Base-by-base conservation (phyloP, 23 tunicate genomes). In the Clavelina lepadiformis region DNA sequence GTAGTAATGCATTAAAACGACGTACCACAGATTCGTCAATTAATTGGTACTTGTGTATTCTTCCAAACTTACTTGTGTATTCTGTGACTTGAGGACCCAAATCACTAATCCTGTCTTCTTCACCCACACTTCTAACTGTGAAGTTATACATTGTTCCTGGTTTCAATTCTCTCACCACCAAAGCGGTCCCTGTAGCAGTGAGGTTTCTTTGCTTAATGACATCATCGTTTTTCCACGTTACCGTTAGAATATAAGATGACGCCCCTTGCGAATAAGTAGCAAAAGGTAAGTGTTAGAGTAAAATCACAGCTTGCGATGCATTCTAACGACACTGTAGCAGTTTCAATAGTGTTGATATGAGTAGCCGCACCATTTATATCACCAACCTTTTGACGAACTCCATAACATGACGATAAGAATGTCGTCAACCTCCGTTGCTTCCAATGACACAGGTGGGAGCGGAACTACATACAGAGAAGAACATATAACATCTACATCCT, bases 11-110 rank as follows among this genome's bases (percentile, higher is more conserved):
- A n/a, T n/a, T n/a, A n/a, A n/a, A n/a, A n/a, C n/a, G n/a, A n/a
- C n/a, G n/a, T n/a, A n/a, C n/a, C n/a, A n/a, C n/a, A n/a, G n/a
- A n/a, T n/a, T n/a, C n/a, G n/a, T n/a, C n/a, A n/a, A n/a, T n/a
- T n/a, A n/a, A n/a, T n/a, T n/a, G n/a, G n/a, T n/a, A n/a, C n/a
- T n/a, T n/a, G n/a, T n/a, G n/a, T n/a, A n/a, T n/a, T n/a, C n/a
- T n/a, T n/a, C n/a, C n/a, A 49, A 28, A 69, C 92, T 78, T 46
- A 86, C 95, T 46, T 28, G 95, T 86, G 31, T 51, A 49, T 65
- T 64, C 95, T 58, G 23, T 25, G 20, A 61, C 45, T 2, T 26
- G 56, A 7, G 36, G 35, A 44, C 75, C 78, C 32, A 13, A 24
- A 1, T 36, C 27, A 56, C 77, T 77, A 6, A 71, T 45, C 26